These are phyloP conservation scores for Yponomeuta cagnagella DNA, from an alignment of 2,888 invertebrate species.

Conservation along the genomic window DNA sequence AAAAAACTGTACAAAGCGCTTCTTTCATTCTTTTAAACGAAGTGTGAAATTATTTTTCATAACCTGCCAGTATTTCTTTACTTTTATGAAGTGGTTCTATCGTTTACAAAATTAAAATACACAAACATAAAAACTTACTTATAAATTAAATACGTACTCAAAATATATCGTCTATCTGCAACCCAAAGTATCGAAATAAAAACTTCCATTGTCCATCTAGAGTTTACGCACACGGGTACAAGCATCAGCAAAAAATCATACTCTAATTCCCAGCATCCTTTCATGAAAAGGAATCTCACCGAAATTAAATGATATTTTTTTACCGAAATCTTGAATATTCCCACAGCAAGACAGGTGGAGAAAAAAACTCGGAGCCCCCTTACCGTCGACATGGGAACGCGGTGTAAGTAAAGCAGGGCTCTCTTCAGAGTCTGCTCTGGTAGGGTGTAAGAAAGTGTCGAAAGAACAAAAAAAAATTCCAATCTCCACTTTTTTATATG, in stretches of 20 bases:
- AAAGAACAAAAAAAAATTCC: too few species aligned
- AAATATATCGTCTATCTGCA: too few species aligned
- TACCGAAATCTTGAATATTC: background rate
- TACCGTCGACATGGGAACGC: background rate
- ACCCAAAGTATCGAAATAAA: background rate
- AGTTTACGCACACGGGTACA: background rate
- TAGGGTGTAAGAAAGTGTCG: background rate
- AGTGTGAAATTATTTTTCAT: too few species aligned
- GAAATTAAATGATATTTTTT: background rate
- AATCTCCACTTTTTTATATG: too few species aligned
- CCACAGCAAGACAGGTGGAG: background rate
- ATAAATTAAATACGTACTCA: too few species aligned
- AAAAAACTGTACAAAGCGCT: too few species aligned
- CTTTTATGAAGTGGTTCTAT: too few species aligned
- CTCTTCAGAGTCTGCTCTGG: background rate
- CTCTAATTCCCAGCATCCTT: slow-evolving; percentile 1
- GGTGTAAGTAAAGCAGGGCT: background rate
- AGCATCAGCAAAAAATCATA: background rate
- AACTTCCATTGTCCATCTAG: background rate
- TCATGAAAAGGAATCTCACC: background rate
- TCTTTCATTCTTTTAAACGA: too few species aligned
- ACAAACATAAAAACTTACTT: too few species aligned
- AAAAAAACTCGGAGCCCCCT: background rate
- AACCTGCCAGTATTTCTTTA: too few species aligned
- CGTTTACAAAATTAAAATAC: too few species aligned